Percentiles rank a stretch among this genome's conserved stretches.
phyloP scores from a whole-genome alignment of 2,113 vertebrate species.

The Tor tambroides region DNA sequence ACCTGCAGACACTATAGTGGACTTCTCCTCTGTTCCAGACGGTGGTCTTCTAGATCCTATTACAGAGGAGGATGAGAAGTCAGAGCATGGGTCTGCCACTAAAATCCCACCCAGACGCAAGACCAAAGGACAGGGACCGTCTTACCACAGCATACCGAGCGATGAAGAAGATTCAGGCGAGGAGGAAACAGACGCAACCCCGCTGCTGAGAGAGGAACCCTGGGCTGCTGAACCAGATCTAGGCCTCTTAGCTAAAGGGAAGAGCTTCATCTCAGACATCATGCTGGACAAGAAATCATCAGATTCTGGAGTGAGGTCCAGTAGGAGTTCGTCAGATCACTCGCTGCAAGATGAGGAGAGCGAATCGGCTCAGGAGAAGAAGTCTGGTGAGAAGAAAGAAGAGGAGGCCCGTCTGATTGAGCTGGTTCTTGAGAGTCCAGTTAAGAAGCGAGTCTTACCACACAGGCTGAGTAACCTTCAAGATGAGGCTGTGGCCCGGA shows the following conservation, averaged over 20 bases:
- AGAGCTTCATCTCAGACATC: slow-evolving; percentile 82
- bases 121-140: slow-evolving; percentile 81
- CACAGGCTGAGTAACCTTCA: slow-evolving; percentile 85
- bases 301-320: slow-evolving; percentile 91
- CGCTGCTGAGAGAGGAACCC: slow-evolving; percentile 80
- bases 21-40: slow-evolving; percentile 82
- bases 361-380: slow-evolving; percentile 68
- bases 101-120: slow-evolving; percentile 78
- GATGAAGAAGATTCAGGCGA: slow-evolving; percentile 91
- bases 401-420: slow-evolving; percentile 81
- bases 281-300: slow-evolving; percentile 91
- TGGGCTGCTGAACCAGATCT: slow-evolving; percentile 69
- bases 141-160: slow-evolving; percentile 89
- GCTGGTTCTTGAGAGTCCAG: slow-evolving; percentile 83
- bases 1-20: slow-evolving; percentile 76
- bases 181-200: slow-evolving; percentile 90
- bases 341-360: slow-evolving; percentile 84
- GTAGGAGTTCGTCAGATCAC: slow-evolving; percentile 87
- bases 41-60: slow-evolving; percentile 90
- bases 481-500: slow-evolving; percentile 85
- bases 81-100: slow-evolving; percentile 81
- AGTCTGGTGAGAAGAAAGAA: slow-evolving; percentile 64
- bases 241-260: slow-evolving; percentile 80
- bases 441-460: slow-evolving; percentile 82
- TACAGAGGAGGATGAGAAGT: slow-evolving; percentile 96